phyloP scores from a whole-genome alignment of 2,888 invertebrate species.

The Pristionchus japonicus region DNA sequence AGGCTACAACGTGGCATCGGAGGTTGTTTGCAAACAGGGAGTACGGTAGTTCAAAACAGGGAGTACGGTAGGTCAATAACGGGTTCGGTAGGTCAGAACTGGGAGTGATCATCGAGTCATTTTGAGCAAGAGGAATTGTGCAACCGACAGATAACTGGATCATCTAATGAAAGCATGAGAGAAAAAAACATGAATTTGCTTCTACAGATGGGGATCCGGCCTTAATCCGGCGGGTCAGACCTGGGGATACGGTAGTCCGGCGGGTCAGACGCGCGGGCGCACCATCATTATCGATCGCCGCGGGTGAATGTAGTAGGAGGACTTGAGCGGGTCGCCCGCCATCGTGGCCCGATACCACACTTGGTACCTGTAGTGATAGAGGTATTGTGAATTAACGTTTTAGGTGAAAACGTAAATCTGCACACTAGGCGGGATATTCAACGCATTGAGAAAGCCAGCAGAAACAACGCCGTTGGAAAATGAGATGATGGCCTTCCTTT shows the following conservation, averaged over 20 bases:
- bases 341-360: slow-evolving; percentile 36
- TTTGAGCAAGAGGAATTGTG: slow-evolving; percentile 30
- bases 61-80: background rate
- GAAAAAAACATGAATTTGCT: background rate
- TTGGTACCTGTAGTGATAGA: slow-evolving; percentile 24
- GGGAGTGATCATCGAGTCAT: background rate
- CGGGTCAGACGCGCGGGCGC: slow-evolving; percentile 42
- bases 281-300: slow-evolving; percentile 58
- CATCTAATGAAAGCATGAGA: background rate
- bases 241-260: slow-evolving; percentile 9
- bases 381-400: background rate
- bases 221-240: background rate
- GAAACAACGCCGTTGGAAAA: too few relatives aligned
- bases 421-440: too few relatives aligned
- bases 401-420: background rate
- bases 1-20: background rate
- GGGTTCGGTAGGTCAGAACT: background rate
- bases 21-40: background rate
- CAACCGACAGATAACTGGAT: background rate
- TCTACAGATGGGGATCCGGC: background rate
- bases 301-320: slow-evolving; percentile 59
- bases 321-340: background rate
- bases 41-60: background rate
- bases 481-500: too few relatives aligned
- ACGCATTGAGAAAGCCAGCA: too few relatives aligned